phyloP scores from a whole-genome alignment of 2,888 invertebrate genomes.

The Argyra leucocephala region DNA sequence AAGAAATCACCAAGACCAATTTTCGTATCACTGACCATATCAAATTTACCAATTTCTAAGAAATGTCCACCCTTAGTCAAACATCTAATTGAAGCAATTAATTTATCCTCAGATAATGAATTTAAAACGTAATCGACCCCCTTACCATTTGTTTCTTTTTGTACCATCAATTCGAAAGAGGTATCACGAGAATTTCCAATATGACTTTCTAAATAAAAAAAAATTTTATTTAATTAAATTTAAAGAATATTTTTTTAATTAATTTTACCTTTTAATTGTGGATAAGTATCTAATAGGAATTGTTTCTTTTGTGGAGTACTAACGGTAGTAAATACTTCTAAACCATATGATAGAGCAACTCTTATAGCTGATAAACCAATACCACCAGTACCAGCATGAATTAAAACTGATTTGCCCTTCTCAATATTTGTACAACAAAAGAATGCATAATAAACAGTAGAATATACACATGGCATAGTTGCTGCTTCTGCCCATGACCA shows the following conservation, averaged over 20 bases:
- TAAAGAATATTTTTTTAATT: neutral
- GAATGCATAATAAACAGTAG: conserved; percentile 52
- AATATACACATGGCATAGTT: conserved; percentile 71
- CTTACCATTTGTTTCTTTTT: conserved; percentile 66
- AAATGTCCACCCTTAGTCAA: conserved; percentile 57
- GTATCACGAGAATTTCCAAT: conserved; percentile 82
- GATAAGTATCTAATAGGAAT: conserved; percentile 50
- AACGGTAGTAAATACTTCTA: conserved; percentile 62
- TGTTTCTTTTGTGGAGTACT: conserved; percentile 55
- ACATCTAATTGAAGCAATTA: conserved; percentile 59
- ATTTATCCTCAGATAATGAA: conserved; percentile 84
- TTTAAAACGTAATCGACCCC: conserved; percentile 89
- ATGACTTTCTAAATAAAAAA: conserved; percentile 45
- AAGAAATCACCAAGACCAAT: conserved; percentile 58
- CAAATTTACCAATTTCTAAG: conserved; percentile 79
- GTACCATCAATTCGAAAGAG: conserved; percentile 78
- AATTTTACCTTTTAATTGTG: conserved; percentile 47
- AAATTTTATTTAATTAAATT: neutral
- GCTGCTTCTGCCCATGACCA: conserved; percentile 69
- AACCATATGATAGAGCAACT: conserved; percentile 54
- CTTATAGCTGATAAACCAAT: conserved; percentile 72
- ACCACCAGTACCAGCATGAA: conserved; percentile 59
- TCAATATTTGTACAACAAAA: conserved; percentile 35
- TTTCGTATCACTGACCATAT: conserved; percentile 58
- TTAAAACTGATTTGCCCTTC: conserved; percentile 43